Base-by-base conservation (phyloP, 2,888 invertebrate species). In the Ormyrus pomaceus region DNA sequence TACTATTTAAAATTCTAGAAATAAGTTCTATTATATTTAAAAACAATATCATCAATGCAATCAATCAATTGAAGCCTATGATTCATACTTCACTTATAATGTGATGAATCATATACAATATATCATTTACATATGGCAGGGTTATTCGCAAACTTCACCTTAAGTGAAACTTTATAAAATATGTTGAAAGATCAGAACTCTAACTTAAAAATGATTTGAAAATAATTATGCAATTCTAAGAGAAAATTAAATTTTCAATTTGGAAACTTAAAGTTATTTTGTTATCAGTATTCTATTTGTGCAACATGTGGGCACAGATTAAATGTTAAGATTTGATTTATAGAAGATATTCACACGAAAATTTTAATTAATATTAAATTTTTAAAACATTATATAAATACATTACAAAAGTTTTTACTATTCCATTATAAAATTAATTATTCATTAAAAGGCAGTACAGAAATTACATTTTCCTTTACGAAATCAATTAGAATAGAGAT, bases 1-100 rank as follows among this genome's bases (percentile, higher is more conserved):
- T 4, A 4, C 34, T 34, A 34, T 34, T 34, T 34, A 2, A 11
- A 59, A 48, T 59, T 13, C 11, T 58, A 11, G 50, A 48, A 58
- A 59, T 59, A 70, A 59, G 46, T 45, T 34, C 59, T 2, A 19
- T 53, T 55, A 72, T 61, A 68, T 59, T 46, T 68, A 45, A 48
- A 65, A 77, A 77, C 34, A 4, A 19, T 77, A 13, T 71, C 61
- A 77, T 70, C 50, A 58, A 45, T 71, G 51, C 53, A 64, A 77
- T 71, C 71, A 66, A 78, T 78, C 66, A 78, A 71, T 72, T 61
- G 72, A 78, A 72, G 55, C 66, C 66, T 72, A 78, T 78, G 78
- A 78, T 73, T 78, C 73, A 78, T 68, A 68, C 61, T 73, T 73
- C 61, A 61, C 66, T 73, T 61, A 72, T 61, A 78, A 72, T 61